Base-by-base conservation (phyloP, 2,797 vertebrate species). In the Takifugu ocellatus region DNA sequence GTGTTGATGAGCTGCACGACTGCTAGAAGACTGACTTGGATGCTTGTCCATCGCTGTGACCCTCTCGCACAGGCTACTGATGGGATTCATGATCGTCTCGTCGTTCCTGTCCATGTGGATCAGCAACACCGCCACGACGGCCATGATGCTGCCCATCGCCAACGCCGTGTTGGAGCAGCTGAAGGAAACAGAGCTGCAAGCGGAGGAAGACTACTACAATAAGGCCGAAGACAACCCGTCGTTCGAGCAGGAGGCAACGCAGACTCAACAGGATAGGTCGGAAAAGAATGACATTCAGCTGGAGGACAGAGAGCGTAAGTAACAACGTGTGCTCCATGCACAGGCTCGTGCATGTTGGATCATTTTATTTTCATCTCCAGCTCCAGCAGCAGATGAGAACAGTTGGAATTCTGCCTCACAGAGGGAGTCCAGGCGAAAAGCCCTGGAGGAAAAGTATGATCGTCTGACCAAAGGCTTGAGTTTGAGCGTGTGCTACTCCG, bases 81-180 rank as follows among this genome's bases (percentile, higher is more conserved):
- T 97, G 56, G 97, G 97, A 9, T 97, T 99, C 90, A 99, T 99
- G 97, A 0, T 60, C 0, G 92, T 96, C 69, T 94, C 97, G 0
- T 85, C 95, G 33, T 95, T 98, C 87, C 89, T 99, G 61, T 99
- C 97, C 2, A 99, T 99, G 97, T 99, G 97, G 97, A 96, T 98
- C 85, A 98, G 94, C 85, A 99, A 99, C 82, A 95, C 95, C 0
- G 96, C 96, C 82, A 95, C 94, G 52, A 92, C 95, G 0, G 95
- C 96, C 86, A 98, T 99, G 97, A 98, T 99, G 96, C 59, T 98
- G 51, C 96, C 97, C 61, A 98, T 99, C 0, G 86, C 92, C 0
- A 86, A 93, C 0, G 95, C 95, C 0, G 93, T 98, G 42, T 80
- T 98, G 76, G 67, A 93, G 4, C 93, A 98, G 88, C 85, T 98